Evolutionary conservation across 2,113 vertebrate genomes (phyloP).

Genomic region (Eulemur rufifrons): DNA sequence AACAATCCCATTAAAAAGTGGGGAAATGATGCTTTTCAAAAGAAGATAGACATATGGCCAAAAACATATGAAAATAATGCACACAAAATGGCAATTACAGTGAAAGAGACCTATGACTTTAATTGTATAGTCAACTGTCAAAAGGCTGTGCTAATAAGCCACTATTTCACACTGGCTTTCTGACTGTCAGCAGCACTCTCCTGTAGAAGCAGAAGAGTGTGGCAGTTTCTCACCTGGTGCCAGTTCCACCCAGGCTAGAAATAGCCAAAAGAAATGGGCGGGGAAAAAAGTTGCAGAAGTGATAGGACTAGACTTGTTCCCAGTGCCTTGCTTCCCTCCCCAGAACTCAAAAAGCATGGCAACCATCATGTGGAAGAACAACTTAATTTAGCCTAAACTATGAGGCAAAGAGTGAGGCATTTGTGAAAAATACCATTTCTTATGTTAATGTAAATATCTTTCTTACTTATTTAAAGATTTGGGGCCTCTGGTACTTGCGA

Average conservation of each 20-base stretch:
- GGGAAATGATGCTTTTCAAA: too few relatives aligned
- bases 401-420: neutral
- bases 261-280: neutral
- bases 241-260: neutral
- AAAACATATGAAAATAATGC: neutral
- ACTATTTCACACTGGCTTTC: neutral
- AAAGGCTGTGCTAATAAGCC: neutral
- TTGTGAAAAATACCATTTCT: neutral
- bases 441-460: neutral
- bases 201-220: neutral
- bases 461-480: neutral
- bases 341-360: neutral
- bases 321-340: neutral
- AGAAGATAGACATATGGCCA: too few relatives aligned
- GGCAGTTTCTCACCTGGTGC: neutral
- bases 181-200: neutral
- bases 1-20: too few relatives aligned
- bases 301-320: too few relatives aligned
- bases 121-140: neutral
- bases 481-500: neutral
- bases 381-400: neutral
- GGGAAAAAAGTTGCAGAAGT: neutral
- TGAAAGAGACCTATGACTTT: neutral
- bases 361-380: neutral
- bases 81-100: neutral